Conservation (phyloP, 92 coral and sea anemone species). For the Porites evermanni region DNA sequence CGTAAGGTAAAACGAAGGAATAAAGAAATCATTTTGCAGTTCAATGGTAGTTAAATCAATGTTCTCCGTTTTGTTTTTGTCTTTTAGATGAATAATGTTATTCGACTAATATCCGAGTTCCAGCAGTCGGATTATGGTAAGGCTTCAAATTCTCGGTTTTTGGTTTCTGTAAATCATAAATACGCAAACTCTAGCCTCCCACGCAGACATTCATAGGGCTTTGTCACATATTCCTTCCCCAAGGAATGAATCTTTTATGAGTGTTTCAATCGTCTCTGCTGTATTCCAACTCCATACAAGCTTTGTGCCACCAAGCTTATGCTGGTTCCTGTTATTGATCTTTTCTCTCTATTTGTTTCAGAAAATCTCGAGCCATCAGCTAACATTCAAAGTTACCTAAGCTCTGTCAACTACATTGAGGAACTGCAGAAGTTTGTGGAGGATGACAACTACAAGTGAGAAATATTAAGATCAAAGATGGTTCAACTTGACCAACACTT, state of each 20-base stretch:
- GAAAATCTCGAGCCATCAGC: conserved; percentile 84
- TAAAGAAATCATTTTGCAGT: neutral
- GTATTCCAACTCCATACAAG: too few relatives aligned
- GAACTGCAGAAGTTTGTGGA: conserved; percentile 97
- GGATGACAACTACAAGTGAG: conserved; percentile 96
- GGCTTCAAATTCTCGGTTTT: neutral
- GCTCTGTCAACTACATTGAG: conserved; percentile 95
- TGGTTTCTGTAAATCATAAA: neutral
- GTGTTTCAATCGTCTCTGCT: too few relatives aligned
- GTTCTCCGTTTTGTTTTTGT: neutral
- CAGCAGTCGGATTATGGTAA: conserved; percentile 93
- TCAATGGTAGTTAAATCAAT: too few relatives aligned
- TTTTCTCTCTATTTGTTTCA: neutral
- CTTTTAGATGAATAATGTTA: conserved; percentile 92
- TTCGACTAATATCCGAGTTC: conserved; percentile 92
- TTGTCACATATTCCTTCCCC: too few relatives aligned
- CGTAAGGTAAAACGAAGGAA: conserved; percentile 64
- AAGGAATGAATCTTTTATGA: too few relatives aligned
- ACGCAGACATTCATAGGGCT: too few relatives aligned
- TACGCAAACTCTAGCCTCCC: neutral
- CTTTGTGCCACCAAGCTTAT: too few relatives aligned
- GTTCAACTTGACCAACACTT: neutral
- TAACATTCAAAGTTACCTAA: conserved; percentile 83
- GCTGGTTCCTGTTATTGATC: neutral
- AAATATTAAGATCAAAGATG: neutral